phyloP scores from a whole-genome alignment of 1,140 invertebrate species.

The Ips typographus region DNA sequence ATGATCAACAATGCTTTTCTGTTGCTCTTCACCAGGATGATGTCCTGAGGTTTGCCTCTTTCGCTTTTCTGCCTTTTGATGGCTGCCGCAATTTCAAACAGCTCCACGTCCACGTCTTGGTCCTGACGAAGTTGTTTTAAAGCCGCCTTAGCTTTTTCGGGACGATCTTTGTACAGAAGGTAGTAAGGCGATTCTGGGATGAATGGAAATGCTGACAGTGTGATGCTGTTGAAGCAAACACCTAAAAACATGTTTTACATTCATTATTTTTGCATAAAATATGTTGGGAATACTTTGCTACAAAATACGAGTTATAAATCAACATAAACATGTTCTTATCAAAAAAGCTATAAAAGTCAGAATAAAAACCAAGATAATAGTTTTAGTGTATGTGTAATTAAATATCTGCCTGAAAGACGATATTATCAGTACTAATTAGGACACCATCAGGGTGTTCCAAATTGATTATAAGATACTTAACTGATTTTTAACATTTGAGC shows the following conservation, averaged over 20 bases:
- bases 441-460: too few species aligned
- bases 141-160: constrained; percentile 54
- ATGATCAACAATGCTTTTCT: constrained; percentile 44
- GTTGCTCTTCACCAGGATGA: constrained; percentile 42
- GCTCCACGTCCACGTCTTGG: constrained; percentile 51
- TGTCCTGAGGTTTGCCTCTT: constrained; percentile 40
- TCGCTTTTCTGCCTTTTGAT: constrained; percentile 42
- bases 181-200: constrained; percentile 46
- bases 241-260: constrained; percentile 22
- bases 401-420: too few species aligned
- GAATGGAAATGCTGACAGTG: constrained; percentile 37
- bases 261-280: not conserved
- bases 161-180: constrained; percentile 43
- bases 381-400: too few species aligned
- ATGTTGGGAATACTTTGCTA: too few species aligned
- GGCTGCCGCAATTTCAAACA: constrained; percentile 50
- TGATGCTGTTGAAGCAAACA: constrained; percentile 26
- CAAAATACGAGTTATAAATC: too few species aligned
- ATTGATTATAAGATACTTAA: too few species aligned
- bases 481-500: too few species aligned
- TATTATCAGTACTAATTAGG: too few species aligned
- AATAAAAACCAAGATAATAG: too few species aligned
- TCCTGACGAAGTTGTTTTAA: constrained; percentile 58
- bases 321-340: too few species aligned
- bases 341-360: too few species aligned